phyloP scores from a whole-genome alignment of 2,113 vertebrate species.

The Solea solea region DNA sequence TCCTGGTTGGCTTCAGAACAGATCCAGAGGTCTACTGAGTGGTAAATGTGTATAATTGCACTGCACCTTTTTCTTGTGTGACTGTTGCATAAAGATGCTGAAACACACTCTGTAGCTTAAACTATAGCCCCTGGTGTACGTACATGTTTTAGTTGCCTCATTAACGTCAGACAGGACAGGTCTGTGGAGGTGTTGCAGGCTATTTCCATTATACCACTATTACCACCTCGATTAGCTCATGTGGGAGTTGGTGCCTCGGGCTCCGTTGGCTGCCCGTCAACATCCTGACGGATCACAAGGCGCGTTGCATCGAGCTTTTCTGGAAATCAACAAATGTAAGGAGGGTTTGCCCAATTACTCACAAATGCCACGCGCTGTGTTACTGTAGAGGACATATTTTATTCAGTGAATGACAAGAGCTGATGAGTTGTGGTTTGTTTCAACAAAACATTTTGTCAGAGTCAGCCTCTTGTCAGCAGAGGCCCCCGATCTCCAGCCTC shows the following conservation, averaged over 20 bases:
- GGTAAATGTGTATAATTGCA: too few relatives aligned
- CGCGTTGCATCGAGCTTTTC: not conserved
- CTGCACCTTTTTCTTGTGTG: too few relatives aligned
- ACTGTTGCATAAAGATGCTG: too few relatives aligned
- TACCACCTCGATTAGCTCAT: slow-evolving; percentile 4
- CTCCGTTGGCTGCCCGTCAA: not conserved
- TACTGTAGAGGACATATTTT: not conserved
- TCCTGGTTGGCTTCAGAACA: too few relatives aligned
- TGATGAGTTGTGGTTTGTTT: too few relatives aligned
- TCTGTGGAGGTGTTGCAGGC: not conserved
- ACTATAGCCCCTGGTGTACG: not conserved
- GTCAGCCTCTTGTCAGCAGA: too few relatives aligned
- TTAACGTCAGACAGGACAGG: not conserved
- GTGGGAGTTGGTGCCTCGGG: slow-evolving; percentile 15
- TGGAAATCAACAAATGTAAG: not conserved
- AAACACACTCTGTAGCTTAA: too few relatives aligned
- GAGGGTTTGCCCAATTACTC: too few relatives aligned
- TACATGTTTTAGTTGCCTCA: not conserved
- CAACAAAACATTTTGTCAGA: too few relatives aligned
- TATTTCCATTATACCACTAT: not conserved
- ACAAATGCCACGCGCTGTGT: not conserved
- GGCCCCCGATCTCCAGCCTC: too few relatives aligned
- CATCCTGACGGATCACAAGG: not conserved
- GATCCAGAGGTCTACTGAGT: too few relatives aligned
- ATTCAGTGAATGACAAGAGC: too few relatives aligned